A percentile compares a stretch with the other conserved stretches of the same genome.
Evolutionary conservation across 2,113 vertebrate species (phyloP).

Genomic region (Myotis yumanensis): DNA sequence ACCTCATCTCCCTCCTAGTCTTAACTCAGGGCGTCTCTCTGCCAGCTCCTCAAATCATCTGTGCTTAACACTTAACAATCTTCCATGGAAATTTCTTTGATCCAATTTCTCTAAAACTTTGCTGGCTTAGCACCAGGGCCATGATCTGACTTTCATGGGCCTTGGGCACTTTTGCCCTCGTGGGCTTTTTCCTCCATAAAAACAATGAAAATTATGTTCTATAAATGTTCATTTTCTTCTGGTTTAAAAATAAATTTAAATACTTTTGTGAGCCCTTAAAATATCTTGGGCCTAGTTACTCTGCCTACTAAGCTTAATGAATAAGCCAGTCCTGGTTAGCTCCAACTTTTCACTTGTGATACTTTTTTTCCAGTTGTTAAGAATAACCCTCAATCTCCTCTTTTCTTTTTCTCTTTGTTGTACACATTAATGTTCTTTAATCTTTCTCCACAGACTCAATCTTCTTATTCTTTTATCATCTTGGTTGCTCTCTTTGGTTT

Average conservation of each 20-base stretch:
- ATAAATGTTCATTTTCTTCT: neutral
- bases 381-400: neutral
- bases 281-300: neutral
- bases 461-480: slow-evolving; percentile 66
- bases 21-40: neutral
- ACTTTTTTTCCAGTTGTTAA: slow-evolving; percentile 31
- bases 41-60: neutral
- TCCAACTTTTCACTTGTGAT: neutral
- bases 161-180: neutral
- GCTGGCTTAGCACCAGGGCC: neutral
- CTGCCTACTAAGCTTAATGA: neutral
- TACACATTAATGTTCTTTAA: slow-evolving; percentile 60
- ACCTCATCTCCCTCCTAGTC: neutral
- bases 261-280: neutral
- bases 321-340: neutral
- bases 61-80: neutral
- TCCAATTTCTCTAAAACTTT: neutral
- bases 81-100: neutral
- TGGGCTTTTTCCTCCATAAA: neutral
- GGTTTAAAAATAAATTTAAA: neutral
- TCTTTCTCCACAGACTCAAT: slow-evolving; percentile 45
- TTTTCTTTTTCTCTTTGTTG: slow-evolving; percentile 39
- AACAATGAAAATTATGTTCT: slow-evolving; percentile 32
- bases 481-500: slow-evolving; percentile 39
- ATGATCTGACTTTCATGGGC: neutral